phyloP scores from a whole-genome alignment of 1,140 invertebrate species.

The Hetaerina americana region DNA sequence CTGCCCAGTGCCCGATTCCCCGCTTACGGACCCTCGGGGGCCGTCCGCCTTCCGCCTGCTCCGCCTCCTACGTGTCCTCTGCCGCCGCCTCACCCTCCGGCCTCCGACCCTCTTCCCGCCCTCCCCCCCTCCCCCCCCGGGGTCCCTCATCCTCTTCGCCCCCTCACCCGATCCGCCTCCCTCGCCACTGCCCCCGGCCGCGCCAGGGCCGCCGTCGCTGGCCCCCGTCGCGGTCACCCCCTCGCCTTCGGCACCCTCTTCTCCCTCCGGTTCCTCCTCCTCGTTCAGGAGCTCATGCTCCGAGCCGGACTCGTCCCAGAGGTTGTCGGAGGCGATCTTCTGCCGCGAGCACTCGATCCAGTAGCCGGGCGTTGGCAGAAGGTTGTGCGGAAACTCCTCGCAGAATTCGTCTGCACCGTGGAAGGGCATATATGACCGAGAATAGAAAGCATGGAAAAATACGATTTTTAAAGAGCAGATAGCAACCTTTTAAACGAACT shows the following conservation, averaged over 20 bases:
- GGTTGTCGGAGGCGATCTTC: slow-evolving; percentile 67
- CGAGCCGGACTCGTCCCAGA: slow-evolving; percentile 77
- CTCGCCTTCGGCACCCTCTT: slow-evolving; percentile 1
- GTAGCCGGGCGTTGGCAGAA: slow-evolving; percentile 81
- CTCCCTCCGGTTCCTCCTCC: slow-evolving; percentile 24
- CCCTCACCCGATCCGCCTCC: neutral
- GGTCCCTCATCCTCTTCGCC: neutral
- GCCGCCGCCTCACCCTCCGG: slow-evolving; percentile 25
- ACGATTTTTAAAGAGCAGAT: too few relatives aligned
- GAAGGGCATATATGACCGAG: too few relatives aligned
- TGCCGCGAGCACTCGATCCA: slow-evolving; percentile 90
- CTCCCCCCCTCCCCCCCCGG: slow-evolving; percentile 8
- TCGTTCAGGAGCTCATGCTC: slow-evolving; percentile 55
- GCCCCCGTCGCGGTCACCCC: neutral
- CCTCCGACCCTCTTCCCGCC: slow-evolving; percentile 4
- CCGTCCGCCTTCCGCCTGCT: too few relatives aligned
- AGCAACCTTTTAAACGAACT: too few relatives aligned
- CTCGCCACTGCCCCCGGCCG: slow-evolving; percentile 10
- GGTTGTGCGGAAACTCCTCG: slow-evolving; percentile 79
- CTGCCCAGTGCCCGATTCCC: too few relatives aligned
- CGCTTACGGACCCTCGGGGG: too few relatives aligned
- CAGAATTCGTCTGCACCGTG: slow-evolving; percentile 85
- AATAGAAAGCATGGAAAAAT: too few relatives aligned
- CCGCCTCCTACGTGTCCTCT: slow-evolving; percentile 14
- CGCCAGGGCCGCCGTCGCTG: slow-evolving; percentile 9